Percentiles rank a stretch among this genome's conserved stretches.
Evolutionary conservation across 2,797 vertebrate genomes (phyloP).

Genomic region (Diceros bicornis): DNA sequence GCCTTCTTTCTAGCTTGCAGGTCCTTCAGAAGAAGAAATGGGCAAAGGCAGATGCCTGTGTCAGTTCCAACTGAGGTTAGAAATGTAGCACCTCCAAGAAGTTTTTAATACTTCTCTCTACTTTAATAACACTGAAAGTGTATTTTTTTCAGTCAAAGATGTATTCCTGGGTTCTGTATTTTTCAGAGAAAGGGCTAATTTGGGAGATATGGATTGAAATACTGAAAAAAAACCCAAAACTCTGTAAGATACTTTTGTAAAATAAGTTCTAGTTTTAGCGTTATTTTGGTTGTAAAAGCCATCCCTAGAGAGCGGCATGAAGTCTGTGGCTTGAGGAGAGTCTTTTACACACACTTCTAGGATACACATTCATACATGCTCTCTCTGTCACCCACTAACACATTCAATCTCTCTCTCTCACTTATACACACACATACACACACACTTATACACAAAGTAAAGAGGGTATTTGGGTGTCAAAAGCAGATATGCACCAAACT

Average conservation of each 20-base stretch:
- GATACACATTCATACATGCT: background rate
- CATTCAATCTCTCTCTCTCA: background rate
- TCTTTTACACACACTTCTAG: background rate
- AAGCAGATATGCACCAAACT: background rate
- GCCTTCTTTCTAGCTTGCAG: background rate
- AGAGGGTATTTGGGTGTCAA: background rate
- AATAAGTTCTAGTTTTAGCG: background rate
- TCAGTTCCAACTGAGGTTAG: background rate
- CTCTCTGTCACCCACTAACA: background rate
- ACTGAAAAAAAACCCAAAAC: background rate
- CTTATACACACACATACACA: background rate
- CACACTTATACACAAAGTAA: background rate
- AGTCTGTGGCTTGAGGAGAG: background rate
- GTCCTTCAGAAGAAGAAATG: background rate
- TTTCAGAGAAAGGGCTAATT: conserved; percentile 32
- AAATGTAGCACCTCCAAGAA: background rate
- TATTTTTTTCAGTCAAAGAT: background rate
- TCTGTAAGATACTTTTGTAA: background rate
- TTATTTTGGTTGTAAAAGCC: background rate
- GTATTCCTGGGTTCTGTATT: background rate
- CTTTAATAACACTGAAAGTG: background rate
- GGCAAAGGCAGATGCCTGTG: background rate
- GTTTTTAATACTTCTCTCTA: background rate
- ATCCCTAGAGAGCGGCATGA: background rate
- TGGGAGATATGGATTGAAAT: background rate